phyloP scores from a whole-genome alignment of 2,797 vertebrate species.

The Harpagifer antarcticus region DNA sequence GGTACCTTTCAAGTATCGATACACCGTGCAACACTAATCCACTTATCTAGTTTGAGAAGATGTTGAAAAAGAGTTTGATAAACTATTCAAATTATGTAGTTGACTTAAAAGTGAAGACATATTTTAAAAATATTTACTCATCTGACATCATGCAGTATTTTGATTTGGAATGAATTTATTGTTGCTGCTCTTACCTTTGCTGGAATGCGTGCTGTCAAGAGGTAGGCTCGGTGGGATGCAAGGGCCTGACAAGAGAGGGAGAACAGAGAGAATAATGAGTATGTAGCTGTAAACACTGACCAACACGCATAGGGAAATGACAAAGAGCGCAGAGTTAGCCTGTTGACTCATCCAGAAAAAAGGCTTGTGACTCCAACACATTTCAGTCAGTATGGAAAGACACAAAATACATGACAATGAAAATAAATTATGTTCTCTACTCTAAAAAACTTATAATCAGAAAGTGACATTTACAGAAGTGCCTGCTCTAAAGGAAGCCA shows the following conservation, averaged over 20 bases:
- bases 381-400: slow-evolving; percentile 16
- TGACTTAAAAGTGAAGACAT: neutral
- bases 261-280: slow-evolving; percentile 62
- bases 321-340: slow-evolving; percentile 45
- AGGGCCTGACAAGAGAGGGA: slow-evolving; percentile 84
- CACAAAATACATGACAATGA: neutral
- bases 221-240: slow-evolving; percentile 91
- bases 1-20: no score
- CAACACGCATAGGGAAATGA: slow-evolving; percentile 53
- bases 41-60: no score
- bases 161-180: no score
- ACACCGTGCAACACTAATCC: no score
- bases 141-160: neutral
- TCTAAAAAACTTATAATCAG: slow-evolving; percentile 13
- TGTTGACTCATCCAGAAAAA: slow-evolving; percentile 64
- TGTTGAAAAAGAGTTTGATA: neutral
- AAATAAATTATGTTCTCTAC: slow-evolving; percentile 10
- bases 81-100: neutral
- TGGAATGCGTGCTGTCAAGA: slow-evolving; percentile 91
- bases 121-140: neutral
- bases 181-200: slow-evolving; percentile 88
- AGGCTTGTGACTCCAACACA: slow-evolving; percentile 45
- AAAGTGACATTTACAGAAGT: slow-evolving; percentile 12
- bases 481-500: neutral
- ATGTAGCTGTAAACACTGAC: slow-evolving; percentile 55